A percentile compares a stretch with the other conserved stretches of the same genome.
Conservation (phyloP, 2,113 vertebrate species). For the Centrocercus urophasianus region DNA sequence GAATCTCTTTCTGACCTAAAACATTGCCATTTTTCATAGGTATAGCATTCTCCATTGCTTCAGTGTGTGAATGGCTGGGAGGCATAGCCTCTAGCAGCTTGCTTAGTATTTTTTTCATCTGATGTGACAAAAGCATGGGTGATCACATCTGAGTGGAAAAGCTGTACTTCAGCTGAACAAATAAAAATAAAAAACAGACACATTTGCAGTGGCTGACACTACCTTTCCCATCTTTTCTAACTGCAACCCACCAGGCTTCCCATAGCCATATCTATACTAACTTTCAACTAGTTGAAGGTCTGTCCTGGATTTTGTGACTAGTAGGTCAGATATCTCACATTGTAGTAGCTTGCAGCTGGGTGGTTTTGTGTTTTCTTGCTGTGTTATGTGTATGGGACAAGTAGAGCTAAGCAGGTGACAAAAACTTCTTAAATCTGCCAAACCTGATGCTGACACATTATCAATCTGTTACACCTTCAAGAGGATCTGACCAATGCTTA, state of each 20-base stretch:
- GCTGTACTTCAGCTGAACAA: not conserved
- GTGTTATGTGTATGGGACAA: not conserved
- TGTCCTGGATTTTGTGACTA: not conserved
- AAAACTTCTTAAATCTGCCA: not conserved
- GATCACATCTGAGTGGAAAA: not conserved
- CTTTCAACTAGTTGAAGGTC: not conserved
- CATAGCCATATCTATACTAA: not conserved
- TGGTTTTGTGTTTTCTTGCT: not conserved
- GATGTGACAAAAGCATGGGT: not conserved
- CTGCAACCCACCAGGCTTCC: not conserved
- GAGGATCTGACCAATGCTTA: not conserved
- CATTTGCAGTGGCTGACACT: not conserved
- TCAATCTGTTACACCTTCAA: not conserved
- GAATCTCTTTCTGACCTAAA: not conserved
- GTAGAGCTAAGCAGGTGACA: not conserved
- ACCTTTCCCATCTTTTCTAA: not conserved
- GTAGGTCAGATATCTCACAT: not conserved
- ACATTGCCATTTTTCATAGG: not conserved
- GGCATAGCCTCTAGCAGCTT: not conserved
- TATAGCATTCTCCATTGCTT: accelerated
- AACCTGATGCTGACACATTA: not conserved
- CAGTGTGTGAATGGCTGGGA: not conserved
- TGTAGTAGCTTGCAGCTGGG: not conserved
- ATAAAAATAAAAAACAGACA: not conserved
- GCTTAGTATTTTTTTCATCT: not conserved